A percentile compares a stretch with the other conserved stretches of the same genome.
phyloP scores from a whole-genome alignment of 2,113 vertebrate genomes.

The Psophia crepitans region DNA sequence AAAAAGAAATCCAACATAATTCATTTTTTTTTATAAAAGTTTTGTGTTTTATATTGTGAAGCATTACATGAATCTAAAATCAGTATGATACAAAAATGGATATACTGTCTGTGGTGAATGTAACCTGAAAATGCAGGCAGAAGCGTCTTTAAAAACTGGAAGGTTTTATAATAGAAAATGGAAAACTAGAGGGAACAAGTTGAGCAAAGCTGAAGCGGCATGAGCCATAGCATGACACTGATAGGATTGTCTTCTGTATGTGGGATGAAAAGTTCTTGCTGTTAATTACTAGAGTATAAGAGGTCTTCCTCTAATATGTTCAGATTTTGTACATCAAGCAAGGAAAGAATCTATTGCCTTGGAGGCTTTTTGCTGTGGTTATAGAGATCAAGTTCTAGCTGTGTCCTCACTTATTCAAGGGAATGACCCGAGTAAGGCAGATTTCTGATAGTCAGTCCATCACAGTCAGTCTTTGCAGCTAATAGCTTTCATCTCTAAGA shows the following conservation, averaged over 20 bases:
- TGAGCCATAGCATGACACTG: not conserved
- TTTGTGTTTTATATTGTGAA: not conserved
- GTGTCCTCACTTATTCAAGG: not conserved
- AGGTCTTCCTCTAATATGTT: not conserved
- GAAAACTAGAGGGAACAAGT: not conserved
- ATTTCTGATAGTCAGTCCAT: not conserved
- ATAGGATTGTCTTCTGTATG: not conserved
- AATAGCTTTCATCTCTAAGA: not conserved
- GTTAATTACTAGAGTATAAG: not conserved
- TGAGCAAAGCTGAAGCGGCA: not conserved
- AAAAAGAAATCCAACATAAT: not conserved
- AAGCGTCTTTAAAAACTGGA: not conserved
- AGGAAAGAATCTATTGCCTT: not conserved
- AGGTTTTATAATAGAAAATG: not conserved
- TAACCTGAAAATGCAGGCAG: not conserved
- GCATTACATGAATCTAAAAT: not conserved
- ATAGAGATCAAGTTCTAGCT: not conserved
- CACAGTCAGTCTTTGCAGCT: not conserved
- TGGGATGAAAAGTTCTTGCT: not conserved
- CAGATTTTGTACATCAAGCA: not conserved
- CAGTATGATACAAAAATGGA: not conserved
- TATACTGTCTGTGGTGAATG: not conserved
- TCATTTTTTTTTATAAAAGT: not conserved
- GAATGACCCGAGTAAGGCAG: not conserved
- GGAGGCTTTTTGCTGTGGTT: not conserved